Evolutionary conservation across 2,113 vertebrate species (phyloP).

Genomic region (Siphamia tubifer): DNA sequence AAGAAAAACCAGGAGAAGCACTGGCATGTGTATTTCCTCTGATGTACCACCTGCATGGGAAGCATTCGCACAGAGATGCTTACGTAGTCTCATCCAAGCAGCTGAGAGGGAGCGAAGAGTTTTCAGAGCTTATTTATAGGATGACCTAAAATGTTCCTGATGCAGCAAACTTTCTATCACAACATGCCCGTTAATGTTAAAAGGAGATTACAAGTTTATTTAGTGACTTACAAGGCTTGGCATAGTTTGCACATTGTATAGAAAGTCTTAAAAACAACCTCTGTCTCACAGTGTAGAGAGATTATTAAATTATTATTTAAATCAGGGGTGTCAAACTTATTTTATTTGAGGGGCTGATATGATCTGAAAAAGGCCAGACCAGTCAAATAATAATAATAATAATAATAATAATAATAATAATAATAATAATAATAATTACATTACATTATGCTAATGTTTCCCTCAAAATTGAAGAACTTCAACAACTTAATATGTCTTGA

Average conservation of each 20-base stretch:
- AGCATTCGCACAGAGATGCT: background rate
- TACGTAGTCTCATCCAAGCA: conserved; percentile 25
- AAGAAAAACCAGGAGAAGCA: conserved; percentile 28
- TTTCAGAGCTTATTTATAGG: conserved; percentile 20
- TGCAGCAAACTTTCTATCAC: conserved; percentile 25
- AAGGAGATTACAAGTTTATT: background rate
- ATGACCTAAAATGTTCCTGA: conserved; percentile 37
- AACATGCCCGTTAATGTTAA: background rate
- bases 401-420: too few species aligned
- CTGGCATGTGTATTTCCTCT: background rate
- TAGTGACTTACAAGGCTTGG: background rate
- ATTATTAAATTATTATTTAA: too few species aligned
- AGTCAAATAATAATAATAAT: too few species aligned
- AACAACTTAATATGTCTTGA: too few species aligned
- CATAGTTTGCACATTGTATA: background rate
- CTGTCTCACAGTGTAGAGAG: too few species aligned
- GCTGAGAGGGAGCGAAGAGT: conserved; percentile 15
- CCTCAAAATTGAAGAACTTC: too few species aligned
- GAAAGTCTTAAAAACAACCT: background rate
- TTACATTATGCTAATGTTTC: too few species aligned
- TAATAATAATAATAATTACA: too few species aligned
- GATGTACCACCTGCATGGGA: conserved; percentile 27
- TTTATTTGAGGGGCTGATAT: too few species aligned
- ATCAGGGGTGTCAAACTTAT: too few species aligned
- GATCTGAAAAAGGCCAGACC: too few species aligned